Percentiles rank a stretch among this genome's conserved stretches.
phyloP scores from a whole-genome alignment of 2,113 vertebrate genomes.

The Varanus salvator region DNA sequence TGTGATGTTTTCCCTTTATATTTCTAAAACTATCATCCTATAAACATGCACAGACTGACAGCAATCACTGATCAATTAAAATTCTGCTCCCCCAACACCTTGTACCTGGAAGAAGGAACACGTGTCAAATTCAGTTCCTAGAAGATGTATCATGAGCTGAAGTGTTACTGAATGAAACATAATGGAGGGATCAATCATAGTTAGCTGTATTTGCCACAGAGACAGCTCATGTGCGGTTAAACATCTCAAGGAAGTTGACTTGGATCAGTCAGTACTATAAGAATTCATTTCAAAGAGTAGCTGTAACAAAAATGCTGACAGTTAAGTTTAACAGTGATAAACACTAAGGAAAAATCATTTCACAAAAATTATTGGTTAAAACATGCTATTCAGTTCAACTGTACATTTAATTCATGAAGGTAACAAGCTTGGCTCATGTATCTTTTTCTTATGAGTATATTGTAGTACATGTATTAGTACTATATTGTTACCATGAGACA shows the following conservation, averaged over 20 bases:
- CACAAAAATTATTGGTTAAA: not conserved
- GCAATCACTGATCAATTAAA: not conserved
- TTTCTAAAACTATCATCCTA: not conserved
- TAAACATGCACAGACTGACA: not conserved
- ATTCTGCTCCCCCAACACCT: not conserved
- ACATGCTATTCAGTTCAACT: not conserved
- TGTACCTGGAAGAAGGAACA: not conserved
- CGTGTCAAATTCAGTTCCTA: not conserved
- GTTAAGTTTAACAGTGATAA: not conserved
- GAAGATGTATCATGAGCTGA: not conserved
- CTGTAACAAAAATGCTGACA: not conserved
- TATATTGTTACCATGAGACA: not conserved
- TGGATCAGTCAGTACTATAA: not conserved
- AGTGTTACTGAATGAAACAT: not conserved
- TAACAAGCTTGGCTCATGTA: not conserved
- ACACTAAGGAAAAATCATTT: not conserved
- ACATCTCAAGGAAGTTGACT: not conserved
- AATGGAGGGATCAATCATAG: not conserved
- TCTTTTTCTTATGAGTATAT: not conserved
- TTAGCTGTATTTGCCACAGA: not conserved
- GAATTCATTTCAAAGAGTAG: not conserved
- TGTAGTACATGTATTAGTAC: not conserved
- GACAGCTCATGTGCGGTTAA: not conserved
- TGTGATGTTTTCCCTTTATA: too few species aligned
- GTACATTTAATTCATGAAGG: not conserved